Conservation (phyloP, 2,888 invertebrate genomes). For the Caenorhabditis doughertyi region DNA sequence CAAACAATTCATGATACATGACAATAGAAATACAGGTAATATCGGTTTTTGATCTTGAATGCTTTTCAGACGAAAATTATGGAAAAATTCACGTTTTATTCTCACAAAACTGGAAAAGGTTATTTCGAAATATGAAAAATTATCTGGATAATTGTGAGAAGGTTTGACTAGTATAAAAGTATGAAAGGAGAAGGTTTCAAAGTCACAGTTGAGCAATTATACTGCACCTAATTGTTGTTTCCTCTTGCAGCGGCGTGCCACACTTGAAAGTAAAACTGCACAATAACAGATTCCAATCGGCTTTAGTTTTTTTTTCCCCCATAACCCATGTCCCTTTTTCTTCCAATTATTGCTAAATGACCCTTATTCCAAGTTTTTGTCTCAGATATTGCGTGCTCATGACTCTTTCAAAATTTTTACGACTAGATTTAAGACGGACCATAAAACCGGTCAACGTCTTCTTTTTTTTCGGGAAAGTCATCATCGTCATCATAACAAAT, state of each 20-base stretch:
- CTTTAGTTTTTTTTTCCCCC: neutral
- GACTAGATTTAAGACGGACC: constrained; percentile 42
- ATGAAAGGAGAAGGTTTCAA: constrained; percentile 7
- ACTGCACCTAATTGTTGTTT: constrained; percentile 26
- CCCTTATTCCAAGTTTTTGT: neutral
- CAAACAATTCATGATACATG: neutral
- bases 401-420: neutral
- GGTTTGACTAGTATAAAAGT: constrained; percentile 13
- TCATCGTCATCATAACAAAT: constrained; percentile 49
- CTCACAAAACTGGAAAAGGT: neutral
- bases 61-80: constrained; percentile 1
- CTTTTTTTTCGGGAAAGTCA: constrained; percentile 3
- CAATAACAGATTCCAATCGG: constrained; percentile 18
- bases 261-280: neutral
- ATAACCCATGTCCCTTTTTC: neutral
- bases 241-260: neutral
- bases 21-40: neutral
- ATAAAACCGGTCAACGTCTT: constrained; percentile 15
- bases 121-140: neutral
- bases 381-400: constrained; percentile 3
- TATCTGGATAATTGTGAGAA: constrained; percentile 29
- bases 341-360: constrained; percentile 32
- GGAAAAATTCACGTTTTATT: neutral
- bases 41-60: neutral
- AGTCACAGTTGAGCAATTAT: constrained; percentile 28